Evolutionary conservation across 2,113 vertebrate genomes (phyloP).

Genomic region (Phoenicopterus ruber): DNA sequence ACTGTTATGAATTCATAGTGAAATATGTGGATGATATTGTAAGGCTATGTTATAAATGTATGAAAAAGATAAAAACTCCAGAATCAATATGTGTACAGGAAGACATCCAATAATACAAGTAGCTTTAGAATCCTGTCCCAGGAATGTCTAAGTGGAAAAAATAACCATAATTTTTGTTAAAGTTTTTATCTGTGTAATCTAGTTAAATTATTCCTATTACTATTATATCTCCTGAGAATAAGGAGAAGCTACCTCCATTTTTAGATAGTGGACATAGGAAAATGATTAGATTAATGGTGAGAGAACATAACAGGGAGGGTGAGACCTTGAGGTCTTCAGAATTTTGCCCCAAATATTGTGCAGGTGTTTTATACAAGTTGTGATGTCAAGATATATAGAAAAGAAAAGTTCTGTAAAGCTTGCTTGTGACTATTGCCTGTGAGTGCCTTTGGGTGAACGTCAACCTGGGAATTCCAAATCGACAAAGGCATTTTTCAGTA

Average conservation of each 20-base stretch:
- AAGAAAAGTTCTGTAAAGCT: background rate
- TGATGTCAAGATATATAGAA: background rate
- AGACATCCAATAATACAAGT: background rate
- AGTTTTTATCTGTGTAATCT: background rate
- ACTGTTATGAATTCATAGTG: background rate
- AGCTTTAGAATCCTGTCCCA: background rate
- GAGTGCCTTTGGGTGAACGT: background rate
- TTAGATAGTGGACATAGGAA: background rate
- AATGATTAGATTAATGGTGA: background rate
- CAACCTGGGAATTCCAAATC: background rate
- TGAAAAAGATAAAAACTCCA: background rate
- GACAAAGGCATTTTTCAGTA: background rate
- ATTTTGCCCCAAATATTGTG: background rate
- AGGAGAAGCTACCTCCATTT: background rate
- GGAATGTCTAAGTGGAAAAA: background rate
- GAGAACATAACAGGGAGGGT: background rate
- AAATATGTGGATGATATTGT: background rate
- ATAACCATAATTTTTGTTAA: rapidly evolving
- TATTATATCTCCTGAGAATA: background rate
- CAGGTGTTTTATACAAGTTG: background rate
- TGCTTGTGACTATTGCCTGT: background rate
- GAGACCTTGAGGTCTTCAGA: background rate
- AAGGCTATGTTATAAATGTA: background rate
- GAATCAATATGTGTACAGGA: background rate
- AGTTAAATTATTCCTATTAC: background rate